These are phyloP conservation scores for Didymodactylos carnosus DNA, from an alignment of 2,888 invertebrate genomes.

Conservation along the genomic window DNA sequence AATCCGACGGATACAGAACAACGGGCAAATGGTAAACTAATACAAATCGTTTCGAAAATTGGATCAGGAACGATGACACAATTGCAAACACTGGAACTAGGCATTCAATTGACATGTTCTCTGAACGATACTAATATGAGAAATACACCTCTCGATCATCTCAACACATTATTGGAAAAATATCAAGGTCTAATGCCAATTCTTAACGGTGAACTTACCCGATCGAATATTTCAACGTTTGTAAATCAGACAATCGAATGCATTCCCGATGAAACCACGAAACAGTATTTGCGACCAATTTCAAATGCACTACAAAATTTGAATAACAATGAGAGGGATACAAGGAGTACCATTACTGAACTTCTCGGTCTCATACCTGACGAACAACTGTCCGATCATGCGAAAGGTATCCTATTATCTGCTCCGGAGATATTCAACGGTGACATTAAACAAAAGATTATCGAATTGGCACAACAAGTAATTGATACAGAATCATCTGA, in stretches of 20 bases:
- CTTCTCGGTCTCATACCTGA: background rate
- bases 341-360: background rate
- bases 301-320: background rate
- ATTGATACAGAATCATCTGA: background rate
- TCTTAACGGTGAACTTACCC: background rate
- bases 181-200: background rate
- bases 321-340: background rate
- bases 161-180: background rate
- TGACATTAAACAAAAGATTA: background rate
- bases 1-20: background rate
- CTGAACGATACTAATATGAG: background rate
- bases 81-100: background rate
- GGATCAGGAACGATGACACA: background rate
- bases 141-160: background rate
- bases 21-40: background rate
- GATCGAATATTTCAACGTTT: background rate
- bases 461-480: background rate
- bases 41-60: background rate
- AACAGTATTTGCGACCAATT: background rate
- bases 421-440: background rate
- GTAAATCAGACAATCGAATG: background rate
- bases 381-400: background rate
- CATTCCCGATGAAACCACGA: background rate
- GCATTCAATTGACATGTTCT: background rate
- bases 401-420: background rate